phyloP scores from a whole-genome alignment of 1,140 invertebrate species.

The Procambarus clarkii region DNA sequence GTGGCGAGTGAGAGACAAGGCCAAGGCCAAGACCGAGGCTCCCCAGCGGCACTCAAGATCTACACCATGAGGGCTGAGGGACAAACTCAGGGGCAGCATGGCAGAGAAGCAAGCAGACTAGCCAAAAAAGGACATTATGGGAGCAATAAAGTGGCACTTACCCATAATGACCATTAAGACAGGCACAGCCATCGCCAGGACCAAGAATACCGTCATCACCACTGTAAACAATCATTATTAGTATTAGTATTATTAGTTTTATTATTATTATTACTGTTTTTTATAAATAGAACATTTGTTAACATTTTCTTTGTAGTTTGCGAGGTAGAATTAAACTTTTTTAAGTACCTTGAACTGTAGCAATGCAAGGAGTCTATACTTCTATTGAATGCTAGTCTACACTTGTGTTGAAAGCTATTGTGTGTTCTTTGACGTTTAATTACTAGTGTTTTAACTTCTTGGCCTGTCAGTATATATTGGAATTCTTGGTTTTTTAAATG shows the following conservation, averaged over 20 bases:
- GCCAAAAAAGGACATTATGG: background rate
- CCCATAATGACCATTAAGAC: conserved; percentile 51
- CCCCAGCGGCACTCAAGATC: too few species aligned
- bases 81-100: too few species aligned
- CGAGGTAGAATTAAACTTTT: too few species aligned
- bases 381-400: too few species aligned
- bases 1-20: too few species aligned
- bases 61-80: too few species aligned
- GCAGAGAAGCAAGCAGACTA: too few species aligned
- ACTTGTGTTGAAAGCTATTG: too few species aligned
- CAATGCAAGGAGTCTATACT: too few species aligned
- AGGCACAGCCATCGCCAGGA: conserved; percentile 26
- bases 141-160: background rate
- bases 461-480: background rate
- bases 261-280: background rate
- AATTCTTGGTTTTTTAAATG: background rate
- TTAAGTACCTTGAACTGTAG: background rate
- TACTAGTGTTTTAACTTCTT: background rate
- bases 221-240: background rate
- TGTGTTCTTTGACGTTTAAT: too few species aligned
- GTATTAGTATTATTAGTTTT: background rate
- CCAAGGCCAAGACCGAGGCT: too few species aligned
- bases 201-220: conserved; percentile 48
- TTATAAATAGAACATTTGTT: background rate
- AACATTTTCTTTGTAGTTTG: too few species aligned